Percentiles rank a stretch among this genome's conserved stretches.
phyloP scores from a whole-genome alignment of 2,888 invertebrate species.

The Coenonympha arcania region DNA sequence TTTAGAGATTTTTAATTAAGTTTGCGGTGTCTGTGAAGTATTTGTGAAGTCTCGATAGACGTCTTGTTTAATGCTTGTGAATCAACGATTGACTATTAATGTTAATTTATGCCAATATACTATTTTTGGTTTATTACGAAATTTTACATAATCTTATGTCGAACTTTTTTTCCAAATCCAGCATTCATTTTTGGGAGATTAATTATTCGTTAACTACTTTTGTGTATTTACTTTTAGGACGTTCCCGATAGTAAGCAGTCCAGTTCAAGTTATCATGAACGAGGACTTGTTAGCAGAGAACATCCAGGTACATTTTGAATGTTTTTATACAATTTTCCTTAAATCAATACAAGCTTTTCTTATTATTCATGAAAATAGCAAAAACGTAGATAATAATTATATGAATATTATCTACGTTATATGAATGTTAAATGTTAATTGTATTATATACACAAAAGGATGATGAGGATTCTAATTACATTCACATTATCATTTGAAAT shows the following conservation, averaged over 20 bases:
- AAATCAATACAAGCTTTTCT: not conserved
- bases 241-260: conserved; percentile 52
- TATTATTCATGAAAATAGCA: too few species aligned
- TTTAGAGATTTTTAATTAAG: conserved; percentile 1
- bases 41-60: not conserved
- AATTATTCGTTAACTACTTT: too few species aligned
- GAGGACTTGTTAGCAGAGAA: conserved; percentile 51
- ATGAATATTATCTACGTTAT: not conserved
- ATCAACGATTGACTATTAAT: too few species aligned
- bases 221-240: conserved; percentile 54
- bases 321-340: not conserved
- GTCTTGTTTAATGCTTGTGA: too few species aligned
- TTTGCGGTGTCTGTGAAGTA: not conserved
- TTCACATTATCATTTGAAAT: not conserved
- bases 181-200: too few species aligned
- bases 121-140: too few species aligned
- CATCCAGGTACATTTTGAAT: conserved; percentile 32
- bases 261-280: conserved; percentile 49
- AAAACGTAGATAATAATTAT: too few species aligned
- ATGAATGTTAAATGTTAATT: too few species aligned
- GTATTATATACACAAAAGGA: not conserved
- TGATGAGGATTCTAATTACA: not conserved
- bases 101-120: too few species aligned
- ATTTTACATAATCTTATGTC: too few species aligned
- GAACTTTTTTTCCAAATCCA: too few species aligned